A percentile compares a stretch with the other conserved stretches of the same genome.
phyloP scores from a whole-genome alignment of 2,113 vertebrate species.

The Haplochromis vanheusdeni region DNA sequence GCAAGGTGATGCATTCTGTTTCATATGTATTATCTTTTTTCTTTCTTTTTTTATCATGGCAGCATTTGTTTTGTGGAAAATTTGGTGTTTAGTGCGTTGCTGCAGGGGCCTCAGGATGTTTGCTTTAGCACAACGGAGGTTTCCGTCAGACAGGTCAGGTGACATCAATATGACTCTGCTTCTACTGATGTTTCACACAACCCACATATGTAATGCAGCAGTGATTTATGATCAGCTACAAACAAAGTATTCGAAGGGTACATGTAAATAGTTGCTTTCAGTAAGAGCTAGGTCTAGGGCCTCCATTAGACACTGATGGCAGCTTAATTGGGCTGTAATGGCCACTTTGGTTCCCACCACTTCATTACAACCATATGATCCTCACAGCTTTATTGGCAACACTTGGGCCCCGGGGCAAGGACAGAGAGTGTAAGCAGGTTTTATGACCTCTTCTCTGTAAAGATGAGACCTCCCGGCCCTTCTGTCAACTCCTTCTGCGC shows the following conservation, averaged over 20 bases:
- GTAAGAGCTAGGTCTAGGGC: not conserved
- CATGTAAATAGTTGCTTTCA: constrained; percentile 8
- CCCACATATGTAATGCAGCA: not conserved
- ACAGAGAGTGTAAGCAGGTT: constrained; percentile 13
- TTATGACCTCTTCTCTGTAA: constrained; percentile 36
- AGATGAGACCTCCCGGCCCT: constrained; percentile 25
- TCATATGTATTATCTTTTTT: not conserved
- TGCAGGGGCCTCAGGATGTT: constrained; percentile 22
- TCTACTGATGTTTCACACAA: not conserved
- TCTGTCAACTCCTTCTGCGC: constrained; percentile 32
- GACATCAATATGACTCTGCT: not conserved
- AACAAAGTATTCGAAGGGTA: not conserved
- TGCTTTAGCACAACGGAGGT: constrained; percentile 31
- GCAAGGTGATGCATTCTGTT: not conserved
- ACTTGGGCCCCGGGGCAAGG: not conserved
- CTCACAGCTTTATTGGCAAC: constrained; percentile 46
- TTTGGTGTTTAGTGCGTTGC: not conserved
- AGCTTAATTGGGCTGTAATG: constrained; percentile 57
- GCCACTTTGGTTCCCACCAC: constrained; percentile 24
- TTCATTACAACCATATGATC: constrained; percentile 62
- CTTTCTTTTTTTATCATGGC: not conserved
- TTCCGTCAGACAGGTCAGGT: constrained; percentile 55
- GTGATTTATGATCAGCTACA: not conserved
- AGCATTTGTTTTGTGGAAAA: constrained; percentile 4
- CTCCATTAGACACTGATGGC: constrained; percentile 37